These are phyloP conservation scores for Cataglyphis livida DNA, from an alignment of 2,888 invertebrate species.

Conservation along the genomic window DNA sequence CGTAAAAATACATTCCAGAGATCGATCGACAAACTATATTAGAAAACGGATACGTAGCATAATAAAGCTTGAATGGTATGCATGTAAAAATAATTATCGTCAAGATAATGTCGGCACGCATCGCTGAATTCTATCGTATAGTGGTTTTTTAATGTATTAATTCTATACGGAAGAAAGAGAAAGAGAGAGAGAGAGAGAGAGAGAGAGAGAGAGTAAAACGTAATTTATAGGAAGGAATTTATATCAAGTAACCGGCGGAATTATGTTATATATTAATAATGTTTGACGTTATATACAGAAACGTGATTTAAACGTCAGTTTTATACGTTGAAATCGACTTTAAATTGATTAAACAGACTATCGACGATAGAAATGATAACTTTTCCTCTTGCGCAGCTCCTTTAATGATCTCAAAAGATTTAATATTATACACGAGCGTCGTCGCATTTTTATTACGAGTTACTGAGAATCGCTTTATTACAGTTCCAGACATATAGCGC, in stretches of 20 bases:
- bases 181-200: not conserved
- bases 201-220: not conserved
- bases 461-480: constrained; percentile 15
- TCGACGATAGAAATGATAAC: not conserved
- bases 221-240: constrained; percentile 42
- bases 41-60: not conserved
- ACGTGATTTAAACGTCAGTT: constrained; percentile 37
- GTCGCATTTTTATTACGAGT: constrained; percentile 8
- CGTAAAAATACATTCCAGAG: not conserved
- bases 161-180: not conserved
- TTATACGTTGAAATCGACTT: constrained; percentile 14
- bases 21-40: not conserved
- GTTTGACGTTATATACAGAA: constrained; percentile 13
- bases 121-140: constrained; percentile 20
- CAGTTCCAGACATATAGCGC: not conserved
- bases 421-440: constrained; percentile 23
- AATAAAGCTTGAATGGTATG: not conserved
- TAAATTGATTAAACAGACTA: constrained; percentile 27
- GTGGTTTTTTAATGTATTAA: constrained; percentile 48
- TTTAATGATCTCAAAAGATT: constrained; percentile 34
- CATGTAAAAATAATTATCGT: constrained; percentile 31
- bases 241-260: constrained; percentile 17
- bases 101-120: not conserved
- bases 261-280: constrained; percentile 37
- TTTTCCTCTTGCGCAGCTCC: not conserved